These are phyloP conservation scores for Lycocorax pyrrhopterus DNA, from an alignment of 2,113 vertebrate genomes.

Conservation along the genomic window DNA sequence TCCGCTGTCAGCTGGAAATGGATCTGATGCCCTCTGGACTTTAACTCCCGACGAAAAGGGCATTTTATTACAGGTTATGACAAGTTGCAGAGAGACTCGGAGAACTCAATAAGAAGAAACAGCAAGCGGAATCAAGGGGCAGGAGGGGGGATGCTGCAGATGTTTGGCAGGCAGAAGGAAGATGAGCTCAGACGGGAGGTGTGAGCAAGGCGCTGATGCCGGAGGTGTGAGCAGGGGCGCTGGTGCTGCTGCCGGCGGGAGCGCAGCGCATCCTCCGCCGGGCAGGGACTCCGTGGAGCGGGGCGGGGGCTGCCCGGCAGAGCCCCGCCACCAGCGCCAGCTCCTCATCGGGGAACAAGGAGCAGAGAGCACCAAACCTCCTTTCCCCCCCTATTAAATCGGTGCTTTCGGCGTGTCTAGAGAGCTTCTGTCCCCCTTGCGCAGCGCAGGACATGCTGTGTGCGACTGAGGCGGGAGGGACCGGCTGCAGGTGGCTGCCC, in stretches of 20 bases:
- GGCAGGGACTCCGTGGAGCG: not conserved
- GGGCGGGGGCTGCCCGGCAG: not conserved
- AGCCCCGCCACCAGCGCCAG: not conserved
- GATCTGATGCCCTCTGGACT: conserved; percentile 78
- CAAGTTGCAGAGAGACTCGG: conserved; percentile 72
- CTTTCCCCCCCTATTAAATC: rapidly evolving
- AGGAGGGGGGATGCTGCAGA: conserved; percentile 13
- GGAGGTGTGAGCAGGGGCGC: not conserved
- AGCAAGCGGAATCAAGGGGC: conserved; percentile 62
- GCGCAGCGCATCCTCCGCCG: not conserved
- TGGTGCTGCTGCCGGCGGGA: conserved; percentile 61
- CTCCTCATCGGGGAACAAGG: not conserved
- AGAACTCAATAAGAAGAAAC: conserved; percentile 67
- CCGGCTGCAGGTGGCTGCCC: not conserved
- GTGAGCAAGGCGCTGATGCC: conserved; percentile 66
- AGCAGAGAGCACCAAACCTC: not conserved
- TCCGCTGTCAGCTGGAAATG: conserved; percentile 71
- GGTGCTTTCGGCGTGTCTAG: no score
- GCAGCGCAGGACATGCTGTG: not conserved
- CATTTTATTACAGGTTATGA: conserved; percentile 81
- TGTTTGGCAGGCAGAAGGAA: conserved; percentile 70
- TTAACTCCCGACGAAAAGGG: conserved; percentile 59
- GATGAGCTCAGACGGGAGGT: conserved; percentile 72
- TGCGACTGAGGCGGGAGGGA: not conserved
- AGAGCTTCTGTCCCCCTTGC: not conserved